A percentile compares a stretch with the other conserved stretches of the same genome.
phyloP scores from a whole-genome alignment of 2,113 vertebrate genomes.

The Phainopepla nitens region DNA sequence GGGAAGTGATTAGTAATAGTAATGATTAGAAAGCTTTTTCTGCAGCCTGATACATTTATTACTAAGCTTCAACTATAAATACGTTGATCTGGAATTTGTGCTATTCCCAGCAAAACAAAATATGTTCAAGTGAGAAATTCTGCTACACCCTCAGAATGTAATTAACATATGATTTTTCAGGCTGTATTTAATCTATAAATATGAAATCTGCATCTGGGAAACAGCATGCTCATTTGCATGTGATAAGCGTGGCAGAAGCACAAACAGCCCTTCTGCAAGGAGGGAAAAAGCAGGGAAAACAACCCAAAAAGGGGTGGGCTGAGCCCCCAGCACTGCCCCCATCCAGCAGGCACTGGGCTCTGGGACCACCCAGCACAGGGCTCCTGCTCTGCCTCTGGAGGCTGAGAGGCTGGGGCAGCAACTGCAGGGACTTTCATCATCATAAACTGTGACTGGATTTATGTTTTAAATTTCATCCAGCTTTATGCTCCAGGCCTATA shows the following conservation, averaged over 20 bases:
- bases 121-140: background rate
- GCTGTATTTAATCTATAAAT: slow-evolving; percentile 35
- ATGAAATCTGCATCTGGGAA: slow-evolving; percentile 23
- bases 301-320: background rate
- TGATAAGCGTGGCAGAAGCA: background rate
- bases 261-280: background rate
- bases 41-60: background rate
- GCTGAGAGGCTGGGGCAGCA: background rate
- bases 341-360: background rate
- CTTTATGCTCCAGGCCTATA: background rate
- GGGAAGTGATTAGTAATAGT: background rate
- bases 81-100: background rate
- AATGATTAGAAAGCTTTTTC: background rate
- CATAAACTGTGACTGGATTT: background rate
- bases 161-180: slow-evolving; percentile 22
- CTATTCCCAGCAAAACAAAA: slow-evolving; percentile 46
- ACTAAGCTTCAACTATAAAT: background rate
- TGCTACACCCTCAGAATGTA: background rate
- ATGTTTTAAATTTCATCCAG: background rate
- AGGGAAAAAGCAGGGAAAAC: background rate
- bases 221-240: slow-evolving; percentile 28
- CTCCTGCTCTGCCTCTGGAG: background rate
- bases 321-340: background rate
- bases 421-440: background rate
- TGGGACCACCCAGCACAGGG: background rate